Evolutionary conservation across 2,113 vertebrate species (phyloP).

Genomic region (Ursus arctos): DNA sequence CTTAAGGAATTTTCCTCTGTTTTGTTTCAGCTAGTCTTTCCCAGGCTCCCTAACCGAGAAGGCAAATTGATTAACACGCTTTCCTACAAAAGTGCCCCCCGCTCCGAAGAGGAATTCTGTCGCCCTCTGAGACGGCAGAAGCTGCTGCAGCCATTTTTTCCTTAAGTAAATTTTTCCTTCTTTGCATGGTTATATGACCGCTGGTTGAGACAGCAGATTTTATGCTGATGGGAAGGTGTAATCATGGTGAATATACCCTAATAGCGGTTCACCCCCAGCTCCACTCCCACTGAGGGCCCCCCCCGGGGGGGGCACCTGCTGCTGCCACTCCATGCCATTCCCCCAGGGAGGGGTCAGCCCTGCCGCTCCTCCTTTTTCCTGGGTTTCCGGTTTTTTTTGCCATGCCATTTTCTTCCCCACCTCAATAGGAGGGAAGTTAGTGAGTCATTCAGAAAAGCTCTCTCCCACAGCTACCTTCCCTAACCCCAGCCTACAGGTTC

Average conservation of each 20-base stretch:
- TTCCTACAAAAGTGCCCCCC: not conserved
- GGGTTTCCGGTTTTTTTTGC: not conserved
- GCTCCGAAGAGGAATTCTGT: not conserved
- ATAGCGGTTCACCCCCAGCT: accelerated
- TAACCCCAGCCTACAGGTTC: slow-evolving; percentile 26
- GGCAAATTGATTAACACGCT: not conserved
- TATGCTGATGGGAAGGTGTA: not conserved
- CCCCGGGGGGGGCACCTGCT: not conserved
- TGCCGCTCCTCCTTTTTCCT: not conserved
- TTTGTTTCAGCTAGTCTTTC: not conserved
- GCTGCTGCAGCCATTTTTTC: not conserved
- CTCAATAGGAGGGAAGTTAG: slow-evolving; percentile 9
- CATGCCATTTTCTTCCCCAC: not conserved
- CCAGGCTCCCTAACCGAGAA: not conserved
- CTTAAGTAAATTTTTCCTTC: not conserved
- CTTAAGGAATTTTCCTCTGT: not conserved
- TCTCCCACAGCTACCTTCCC: slow-evolving; percentile 75
- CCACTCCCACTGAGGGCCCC: no score
- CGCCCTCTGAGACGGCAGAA: no score
- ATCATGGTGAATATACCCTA: not conserved
- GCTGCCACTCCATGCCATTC: not conserved
- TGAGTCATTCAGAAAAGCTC: slow-evolving; percentile 76
- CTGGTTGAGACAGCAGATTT: not conserved
- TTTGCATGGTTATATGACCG: not conserved
- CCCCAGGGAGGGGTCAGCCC: not conserved